These are phyloP conservation scores for Labia minor DNA, from an alignment of 2,888 invertebrate species.

Conservation along the genomic window DNA sequence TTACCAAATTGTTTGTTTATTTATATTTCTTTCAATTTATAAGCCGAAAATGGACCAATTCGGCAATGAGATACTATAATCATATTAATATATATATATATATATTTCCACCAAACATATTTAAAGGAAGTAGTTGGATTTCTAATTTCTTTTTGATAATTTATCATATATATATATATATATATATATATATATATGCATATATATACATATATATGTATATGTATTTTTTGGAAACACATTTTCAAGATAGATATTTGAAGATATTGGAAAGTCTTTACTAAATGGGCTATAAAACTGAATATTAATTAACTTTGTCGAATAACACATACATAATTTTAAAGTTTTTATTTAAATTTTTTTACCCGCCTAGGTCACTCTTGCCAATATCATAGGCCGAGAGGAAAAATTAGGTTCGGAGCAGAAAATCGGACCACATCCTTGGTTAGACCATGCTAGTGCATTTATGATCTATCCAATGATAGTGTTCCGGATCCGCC, in stretches of 20 bases:
- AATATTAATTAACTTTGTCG: slow-evolving; percentile 9
- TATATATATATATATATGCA: too few species aligned
- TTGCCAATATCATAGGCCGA: not conserved
- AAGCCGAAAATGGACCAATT: too few species aligned
- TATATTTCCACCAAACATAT: too few species aligned
- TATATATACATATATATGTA: not conserved
- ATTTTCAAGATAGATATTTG: slow-evolving; percentile 2
- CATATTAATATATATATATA: too few species aligned
- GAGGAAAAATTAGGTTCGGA: not conserved
- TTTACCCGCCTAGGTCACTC: not conserved
- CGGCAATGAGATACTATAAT: too few species aligned
- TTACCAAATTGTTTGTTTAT: too few species aligned
- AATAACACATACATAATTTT: slow-evolving; percentile 1
- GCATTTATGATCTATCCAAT: not conserved
- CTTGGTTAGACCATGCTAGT: not conserved
- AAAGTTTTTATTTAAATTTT: not conserved
- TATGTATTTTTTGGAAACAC: slow-evolving; percentile 2
- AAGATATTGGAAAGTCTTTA: not conserved
- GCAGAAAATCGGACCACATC: not conserved
- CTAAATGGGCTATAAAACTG: slow-evolving; percentile 13
- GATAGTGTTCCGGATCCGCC: slow-evolving; percentile 21
- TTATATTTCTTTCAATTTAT: too few species aligned
- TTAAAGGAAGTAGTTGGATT: too few species aligned
- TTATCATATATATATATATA: too few species aligned
- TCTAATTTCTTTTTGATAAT: too few species aligned